phyloP scores from a whole-genome alignment of 2,888 invertebrate species.

The Antheraea yamamai region DNA sequence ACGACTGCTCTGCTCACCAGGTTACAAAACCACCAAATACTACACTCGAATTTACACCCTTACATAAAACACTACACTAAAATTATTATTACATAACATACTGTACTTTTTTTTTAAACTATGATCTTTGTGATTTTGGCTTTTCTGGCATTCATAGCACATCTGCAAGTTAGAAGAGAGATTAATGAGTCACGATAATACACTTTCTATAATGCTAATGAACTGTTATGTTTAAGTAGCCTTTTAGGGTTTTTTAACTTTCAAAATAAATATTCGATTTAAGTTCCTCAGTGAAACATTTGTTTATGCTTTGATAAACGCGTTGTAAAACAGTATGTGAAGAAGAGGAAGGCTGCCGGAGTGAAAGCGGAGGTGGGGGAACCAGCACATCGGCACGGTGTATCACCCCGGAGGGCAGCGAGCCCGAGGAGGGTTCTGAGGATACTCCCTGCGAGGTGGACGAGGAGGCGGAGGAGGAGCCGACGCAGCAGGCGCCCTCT shows the following conservation, averaged over 20 bases:
- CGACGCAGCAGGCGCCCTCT: conserved; percentile 28
- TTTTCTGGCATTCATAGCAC: too few species aligned
- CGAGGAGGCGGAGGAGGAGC: conserved; percentile 29
- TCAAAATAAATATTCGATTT: too few species aligned
- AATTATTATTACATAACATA: too few species aligned
- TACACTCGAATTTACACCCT: neutral
- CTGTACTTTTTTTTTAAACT: too few species aligned
- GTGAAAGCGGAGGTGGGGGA: conserved; percentile 40
- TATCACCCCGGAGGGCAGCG: conserved; percentile 55
- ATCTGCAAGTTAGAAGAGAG: too few species aligned
- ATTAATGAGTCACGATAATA: too few species aligned
- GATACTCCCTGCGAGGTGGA: conserved; percentile 33
- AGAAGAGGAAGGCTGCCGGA: conserved; percentile 60
- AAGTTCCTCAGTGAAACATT: too few species aligned
- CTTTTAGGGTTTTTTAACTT: too few species aligned
- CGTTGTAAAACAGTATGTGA: conserved; percentile 18
- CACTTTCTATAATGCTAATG: too few species aligned
- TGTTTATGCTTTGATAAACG: neutral
- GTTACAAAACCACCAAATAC: conserved; percentile 27
- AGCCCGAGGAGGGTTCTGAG: conserved; percentile 51
- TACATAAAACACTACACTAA: too few species aligned
- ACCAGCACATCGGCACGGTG: conserved; percentile 43
- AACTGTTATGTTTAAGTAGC: too few species aligned
- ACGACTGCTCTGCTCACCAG: conserved; percentile 39
- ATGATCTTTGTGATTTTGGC: too few species aligned